Base-by-base conservation (phyloP, 2,113 vertebrate genomes). In the Oophaga pumilio region DNA sequence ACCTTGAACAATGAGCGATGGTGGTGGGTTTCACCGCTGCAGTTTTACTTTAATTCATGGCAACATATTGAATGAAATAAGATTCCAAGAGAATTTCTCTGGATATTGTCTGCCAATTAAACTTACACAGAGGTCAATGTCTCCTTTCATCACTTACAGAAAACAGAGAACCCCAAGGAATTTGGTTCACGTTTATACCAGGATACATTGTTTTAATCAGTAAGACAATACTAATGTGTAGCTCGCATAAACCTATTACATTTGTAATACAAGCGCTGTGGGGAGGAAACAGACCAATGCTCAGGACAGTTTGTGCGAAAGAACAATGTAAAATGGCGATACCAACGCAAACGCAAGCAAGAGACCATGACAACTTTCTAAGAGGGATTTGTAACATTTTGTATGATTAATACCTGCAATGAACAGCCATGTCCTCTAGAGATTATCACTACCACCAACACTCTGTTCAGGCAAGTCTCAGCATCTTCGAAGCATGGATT, bases 21-120 rank as follows among this genome's bases (percentile, higher is more conserved):
- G 28, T 26, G 43, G 10, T 71, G 57, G 64, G 52, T 22, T 43
- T 28, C 74, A 73, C 59, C 18, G 14, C 33, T 78, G 20, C 59
- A 74, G 56, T 49, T 76, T 24, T 10, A 56, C 17, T 64, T 56
- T 86, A 79, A 68, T 85, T 85, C 57, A 15, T 79, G 50, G 49
- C 50, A 71, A 57, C 53, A 59, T 81, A 78, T 33, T 81, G 64
- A 81, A 52, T 80, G 62, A 73, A 66, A 69, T 71, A 80, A 59
- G 76, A 87, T 52, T 80, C 60, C 50, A 59, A 59, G 24, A 49
- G 49, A 28, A 71, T 57, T 80, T 28, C 62, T 80, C 85, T 86
- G 85, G 85, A 87, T 80, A 87, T 87, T 87, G 85, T 87, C 52
- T 81, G 26, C 24, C 64, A 87, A 80, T 87, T 87, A 87, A 81